Conservation (phyloP, 1,140 invertebrate genomes). For the Aleiodes sp. region DNA sequence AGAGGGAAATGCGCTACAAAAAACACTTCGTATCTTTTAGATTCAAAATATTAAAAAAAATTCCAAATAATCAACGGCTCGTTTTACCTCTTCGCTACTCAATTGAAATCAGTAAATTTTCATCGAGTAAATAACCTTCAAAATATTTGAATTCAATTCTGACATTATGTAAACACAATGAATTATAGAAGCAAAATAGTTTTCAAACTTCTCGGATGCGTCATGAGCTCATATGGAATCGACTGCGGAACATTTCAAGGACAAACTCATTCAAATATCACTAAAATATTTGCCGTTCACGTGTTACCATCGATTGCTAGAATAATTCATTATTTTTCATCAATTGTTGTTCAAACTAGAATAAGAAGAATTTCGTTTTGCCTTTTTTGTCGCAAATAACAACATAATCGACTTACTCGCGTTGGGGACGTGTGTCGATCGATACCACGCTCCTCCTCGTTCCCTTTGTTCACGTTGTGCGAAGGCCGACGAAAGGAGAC, state of each 20-base stretch:
- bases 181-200: not conserved
- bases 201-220: not conserved
- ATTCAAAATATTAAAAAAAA: no score
- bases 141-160: no score
- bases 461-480: constrained; percentile 41
- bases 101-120: no score
- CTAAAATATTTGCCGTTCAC: not conserved
- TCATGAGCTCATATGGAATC: not conserved
- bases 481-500: constrained; percentile 34
- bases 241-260: not conserved
- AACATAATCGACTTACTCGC: constrained; percentile 47
- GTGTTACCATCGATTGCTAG: not conserved
- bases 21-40: no score
- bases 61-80: no score
- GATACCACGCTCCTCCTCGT: constrained; percentile 37
- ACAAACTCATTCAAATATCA: not conserved
- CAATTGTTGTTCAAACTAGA: not conserved
- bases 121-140: no score
- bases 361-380: constrained; percentile 5
- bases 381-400: no score
- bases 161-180: not conserved
- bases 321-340: not conserved
- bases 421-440: constrained; percentile 41
- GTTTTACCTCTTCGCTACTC: no score
- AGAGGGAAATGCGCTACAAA: no score